Conservation (phyloP, 2,113 vertebrate species). For the Pimephales promelas region DNA sequence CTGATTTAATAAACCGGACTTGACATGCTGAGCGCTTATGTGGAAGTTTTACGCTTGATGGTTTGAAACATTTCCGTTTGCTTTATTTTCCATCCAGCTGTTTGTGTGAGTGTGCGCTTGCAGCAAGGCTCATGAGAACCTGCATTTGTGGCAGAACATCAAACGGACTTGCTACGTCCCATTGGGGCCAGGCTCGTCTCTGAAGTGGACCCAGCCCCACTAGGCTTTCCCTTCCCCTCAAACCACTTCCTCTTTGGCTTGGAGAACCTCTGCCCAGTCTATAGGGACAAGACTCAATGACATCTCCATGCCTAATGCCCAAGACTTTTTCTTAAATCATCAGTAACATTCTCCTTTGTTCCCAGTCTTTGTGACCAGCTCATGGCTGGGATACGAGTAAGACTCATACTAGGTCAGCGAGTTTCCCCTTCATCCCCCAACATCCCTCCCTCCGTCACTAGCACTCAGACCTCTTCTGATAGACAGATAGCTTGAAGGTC, state of each 20-base stretch:
- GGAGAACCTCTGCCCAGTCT: conserved; percentile 48
- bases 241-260: conserved; percentile 55
- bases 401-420: background rate
- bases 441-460: conserved; percentile 12
- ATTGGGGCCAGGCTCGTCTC: conserved; percentile 41
- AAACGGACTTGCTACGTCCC: conserved; percentile 58
- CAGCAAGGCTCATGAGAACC: conserved; percentile 58
- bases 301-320: conserved; percentile 8
- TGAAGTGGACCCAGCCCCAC: conserved; percentile 57
- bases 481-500: conserved; percentile 79
- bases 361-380: background rate
- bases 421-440: background rate
- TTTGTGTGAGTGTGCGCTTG: conserved; percentile 43
- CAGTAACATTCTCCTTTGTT: background rate
- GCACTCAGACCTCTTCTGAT: conserved; percentile 71
- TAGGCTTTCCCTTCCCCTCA: conserved; percentile 53
- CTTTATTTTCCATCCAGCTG: conserved; percentile 59
- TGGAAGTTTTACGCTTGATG: conserved; percentile 61
- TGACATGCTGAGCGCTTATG: conserved; percentile 64
- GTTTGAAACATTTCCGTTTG: conserved; percentile 37
- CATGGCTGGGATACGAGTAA: background rate
- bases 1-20: conserved; percentile 63
- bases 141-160: conserved; percentile 58
- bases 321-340: background rate
- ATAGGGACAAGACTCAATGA: conserved; percentile 40